Evolutionary conservation across 2,888 invertebrate species (phyloP).

Genomic region (Dusona sp.): DNA sequence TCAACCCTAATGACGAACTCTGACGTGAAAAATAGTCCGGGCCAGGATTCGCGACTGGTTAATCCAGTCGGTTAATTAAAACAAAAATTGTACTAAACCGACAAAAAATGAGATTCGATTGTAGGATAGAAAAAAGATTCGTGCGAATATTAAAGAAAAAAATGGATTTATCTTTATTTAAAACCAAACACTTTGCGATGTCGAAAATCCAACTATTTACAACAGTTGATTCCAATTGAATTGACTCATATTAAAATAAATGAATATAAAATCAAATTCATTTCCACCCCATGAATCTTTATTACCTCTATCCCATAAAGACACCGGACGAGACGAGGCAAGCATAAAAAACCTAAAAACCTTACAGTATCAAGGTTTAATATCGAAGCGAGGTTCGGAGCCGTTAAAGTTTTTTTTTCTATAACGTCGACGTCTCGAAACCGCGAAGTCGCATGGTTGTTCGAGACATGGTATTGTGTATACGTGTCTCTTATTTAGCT

Average conservation of each 20-base stretch:
- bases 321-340: neutral
- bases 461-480: neutral
- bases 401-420: neutral
- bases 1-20: conserved; percentile 6
- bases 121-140: neutral
- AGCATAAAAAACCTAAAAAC: neutral
- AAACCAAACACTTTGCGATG: neutral
- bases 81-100: neutral
- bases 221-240: neutral
- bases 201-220: neutral
- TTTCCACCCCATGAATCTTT: neutral
- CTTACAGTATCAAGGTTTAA: conserved; percentile 3
- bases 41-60: conserved; percentile 10
- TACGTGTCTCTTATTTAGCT: conserved; percentile 21
- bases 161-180: neutral
- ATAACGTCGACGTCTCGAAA: conserved; percentile 4
- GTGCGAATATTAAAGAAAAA: neutral
- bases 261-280: neutral
- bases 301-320: neutral
- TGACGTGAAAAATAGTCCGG: conserved; percentile 9
- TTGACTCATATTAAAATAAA: neutral
- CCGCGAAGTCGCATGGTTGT: neutral
- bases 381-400: conserved; percentile 2
- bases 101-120: neutral
- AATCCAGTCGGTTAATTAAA: neutral